Evolutionary conservation across 35 echinoderm and acorn worm genomes (phyloP).

Genomic region (Stichopus chloronotus): DNA sequence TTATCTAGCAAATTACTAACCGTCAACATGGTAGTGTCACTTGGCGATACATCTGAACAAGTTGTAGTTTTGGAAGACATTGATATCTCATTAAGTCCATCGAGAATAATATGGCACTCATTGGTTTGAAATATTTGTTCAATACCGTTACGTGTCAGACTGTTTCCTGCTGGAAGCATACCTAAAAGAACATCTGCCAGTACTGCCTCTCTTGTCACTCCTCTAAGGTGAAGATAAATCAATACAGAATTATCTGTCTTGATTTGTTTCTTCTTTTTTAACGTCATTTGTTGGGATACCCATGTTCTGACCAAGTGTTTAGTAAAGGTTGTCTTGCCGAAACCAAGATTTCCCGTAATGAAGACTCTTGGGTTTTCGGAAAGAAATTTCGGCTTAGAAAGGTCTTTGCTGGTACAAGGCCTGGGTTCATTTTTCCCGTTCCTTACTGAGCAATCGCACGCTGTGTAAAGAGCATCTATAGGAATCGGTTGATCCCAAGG

Average conservation of each 20-base stretch:
- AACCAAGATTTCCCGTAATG: background rate
- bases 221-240: conserved; percentile 28
- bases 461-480: background rate
- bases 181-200: background rate
- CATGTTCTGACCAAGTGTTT: background rate
- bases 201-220: background rate
- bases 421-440: no score
- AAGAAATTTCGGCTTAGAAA: background rate
- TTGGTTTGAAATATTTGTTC: background rate
- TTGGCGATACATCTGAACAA: background rate
- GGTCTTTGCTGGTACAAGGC: background rate
- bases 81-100: conserved; percentile 12
- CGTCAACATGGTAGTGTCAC: background rate
- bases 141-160: background rate
- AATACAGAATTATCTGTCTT: background rate
- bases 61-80: background rate
- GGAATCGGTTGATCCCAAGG: conserved; percentile 23
- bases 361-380: background rate
- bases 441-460: background rate
- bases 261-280: background rate
- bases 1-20: background rate
- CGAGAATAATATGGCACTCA: background rate
- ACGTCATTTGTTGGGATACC: background rate
- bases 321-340: conserved; percentile 25
- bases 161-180: background rate